Evolutionary conservation across 30 jellyfish, hydroid and myxozoan genomes (phyloP).

Genomic region (Pelagia noctiluca): DNA sequence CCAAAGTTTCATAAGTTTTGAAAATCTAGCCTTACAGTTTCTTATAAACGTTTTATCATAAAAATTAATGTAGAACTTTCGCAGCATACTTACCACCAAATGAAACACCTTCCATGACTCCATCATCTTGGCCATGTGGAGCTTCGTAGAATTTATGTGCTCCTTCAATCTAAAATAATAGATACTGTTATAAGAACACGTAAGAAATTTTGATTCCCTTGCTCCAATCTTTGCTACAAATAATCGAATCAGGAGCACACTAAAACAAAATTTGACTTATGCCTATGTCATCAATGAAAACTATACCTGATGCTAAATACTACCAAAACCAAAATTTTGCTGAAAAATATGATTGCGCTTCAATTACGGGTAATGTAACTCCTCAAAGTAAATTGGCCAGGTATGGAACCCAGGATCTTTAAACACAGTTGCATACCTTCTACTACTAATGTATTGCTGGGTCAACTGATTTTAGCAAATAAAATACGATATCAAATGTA

Average conservation of each 20-base stretch:
- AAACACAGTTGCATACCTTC: background rate
- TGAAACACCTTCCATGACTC: background rate
- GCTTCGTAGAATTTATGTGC: constrained; percentile 49
- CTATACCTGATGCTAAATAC: too few relatives aligned
- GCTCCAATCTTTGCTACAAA: background rate
- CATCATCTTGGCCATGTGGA: background rate
- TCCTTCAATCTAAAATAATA: constrained; percentile 4
- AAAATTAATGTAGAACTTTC: background rate
- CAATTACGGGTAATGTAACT: background rate
- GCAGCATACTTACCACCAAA: background rate
- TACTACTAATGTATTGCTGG: background rate
- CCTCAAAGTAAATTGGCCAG: background rate
- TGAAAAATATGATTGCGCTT: background rate
- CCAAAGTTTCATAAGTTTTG: background rate
- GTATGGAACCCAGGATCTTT: background rate
- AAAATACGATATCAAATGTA: background rate
- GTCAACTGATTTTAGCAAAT: background rate
- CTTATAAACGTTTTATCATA: background rate
- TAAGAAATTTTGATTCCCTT: background rate
- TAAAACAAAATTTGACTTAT: too few relatives aligned
- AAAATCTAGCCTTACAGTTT: background rate
- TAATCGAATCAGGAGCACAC: constrained; percentile 1
- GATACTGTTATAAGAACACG: background rate
- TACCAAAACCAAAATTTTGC: too few relatives aligned
- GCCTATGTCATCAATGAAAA: background rate